Conservation (phyloP, 2,797 vertebrate genomes). For the Microtus obscurus region DNA sequence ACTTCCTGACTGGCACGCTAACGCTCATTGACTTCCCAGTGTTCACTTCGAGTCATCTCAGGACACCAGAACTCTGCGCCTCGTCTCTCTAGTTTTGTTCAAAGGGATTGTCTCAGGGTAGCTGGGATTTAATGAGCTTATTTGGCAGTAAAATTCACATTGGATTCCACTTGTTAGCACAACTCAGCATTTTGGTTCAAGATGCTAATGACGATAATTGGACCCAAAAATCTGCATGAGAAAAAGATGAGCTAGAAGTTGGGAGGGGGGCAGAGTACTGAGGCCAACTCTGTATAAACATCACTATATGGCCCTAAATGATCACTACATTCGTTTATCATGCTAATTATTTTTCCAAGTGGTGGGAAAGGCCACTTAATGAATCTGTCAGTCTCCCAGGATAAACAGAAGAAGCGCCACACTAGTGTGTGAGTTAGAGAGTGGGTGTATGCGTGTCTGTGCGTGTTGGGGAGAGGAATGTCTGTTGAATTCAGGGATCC, state of each 20-base stretch:
- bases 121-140: constrained; percentile 54
- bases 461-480: neutral
- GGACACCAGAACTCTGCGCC: neutral
- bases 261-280: neutral
- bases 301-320: neutral
- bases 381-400: neutral
- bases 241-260: constrained; percentile 64
- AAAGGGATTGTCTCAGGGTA: neutral
- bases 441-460: neutral
- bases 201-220: constrained; percentile 63
- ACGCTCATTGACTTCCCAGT: neutral
- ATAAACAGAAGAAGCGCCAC: constrained; percentile 8
- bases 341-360: constrained; percentile 29
- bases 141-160: constrained; percentile 50
- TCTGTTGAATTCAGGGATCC: constrained; percentile 14
- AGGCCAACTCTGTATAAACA: constrained; percentile 46
- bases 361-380: constrained; percentile 37
- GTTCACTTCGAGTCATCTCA: neutral
- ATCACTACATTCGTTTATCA: neutral
- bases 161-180: constrained; percentile 62
- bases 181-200: constrained; percentile 69
- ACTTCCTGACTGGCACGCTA: neutral
- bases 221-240: constrained; percentile 57
- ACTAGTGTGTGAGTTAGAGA: neutral
- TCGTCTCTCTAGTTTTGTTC: constrained; percentile 20